These are phyloP conservation scores for Drosophila paramelanica DNA, from an alignment of 2,888 invertebrate species.

Conservation along the genomic window DNA sequence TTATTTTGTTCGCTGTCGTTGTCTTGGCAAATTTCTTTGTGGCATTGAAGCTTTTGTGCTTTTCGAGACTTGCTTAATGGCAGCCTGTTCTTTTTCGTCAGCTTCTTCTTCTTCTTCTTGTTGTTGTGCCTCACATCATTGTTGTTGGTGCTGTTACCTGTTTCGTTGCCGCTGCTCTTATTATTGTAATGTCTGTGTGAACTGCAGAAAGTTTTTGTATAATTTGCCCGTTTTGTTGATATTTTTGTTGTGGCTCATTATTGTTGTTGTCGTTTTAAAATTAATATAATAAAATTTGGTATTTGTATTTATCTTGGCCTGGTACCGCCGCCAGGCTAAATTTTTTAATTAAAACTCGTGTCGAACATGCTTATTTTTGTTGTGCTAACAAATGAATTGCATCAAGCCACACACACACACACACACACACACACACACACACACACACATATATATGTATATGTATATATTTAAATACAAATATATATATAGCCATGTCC, in stretches of 20 bases:
- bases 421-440: constrained; percentile 1
- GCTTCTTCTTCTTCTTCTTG: constrained; percentile 4
- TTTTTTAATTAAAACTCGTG: constrained; percentile 45
- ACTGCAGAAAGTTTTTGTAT: constrained; percentile 41
- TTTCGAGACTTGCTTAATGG: constrained; percentile 53
- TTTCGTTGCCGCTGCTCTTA: constrained; percentile 20
- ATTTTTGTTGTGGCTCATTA: constrained; percentile 29
- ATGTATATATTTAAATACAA: not conserved
- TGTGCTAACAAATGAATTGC: constrained; percentile 32
- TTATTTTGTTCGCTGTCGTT: constrained; percentile 11
- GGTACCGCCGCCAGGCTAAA: constrained; percentile 21
- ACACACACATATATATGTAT: constrained; percentile 4
- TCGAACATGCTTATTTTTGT: constrained; percentile 21
- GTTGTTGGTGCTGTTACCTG: constrained; percentile 27
- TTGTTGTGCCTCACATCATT: constrained; percentile 18
- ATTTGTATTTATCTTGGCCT: constrained; percentile 45
- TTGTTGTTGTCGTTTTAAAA: constrained; percentile 41
- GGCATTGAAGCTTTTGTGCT: constrained; percentile 46
- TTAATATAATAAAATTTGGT: constrained; percentile 18
- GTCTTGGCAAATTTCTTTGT: constrained; percentile 21
- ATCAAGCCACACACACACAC: constrained; percentile 2
- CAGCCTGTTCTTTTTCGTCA: constrained; percentile 4
- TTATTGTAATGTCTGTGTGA: constrained; percentile 45
- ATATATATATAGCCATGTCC: not conserved
- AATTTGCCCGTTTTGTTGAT: constrained; percentile 46